phyloP scores from a whole-genome alignment of 2,113 vertebrate species.

The Delphinus delphis region DNA sequence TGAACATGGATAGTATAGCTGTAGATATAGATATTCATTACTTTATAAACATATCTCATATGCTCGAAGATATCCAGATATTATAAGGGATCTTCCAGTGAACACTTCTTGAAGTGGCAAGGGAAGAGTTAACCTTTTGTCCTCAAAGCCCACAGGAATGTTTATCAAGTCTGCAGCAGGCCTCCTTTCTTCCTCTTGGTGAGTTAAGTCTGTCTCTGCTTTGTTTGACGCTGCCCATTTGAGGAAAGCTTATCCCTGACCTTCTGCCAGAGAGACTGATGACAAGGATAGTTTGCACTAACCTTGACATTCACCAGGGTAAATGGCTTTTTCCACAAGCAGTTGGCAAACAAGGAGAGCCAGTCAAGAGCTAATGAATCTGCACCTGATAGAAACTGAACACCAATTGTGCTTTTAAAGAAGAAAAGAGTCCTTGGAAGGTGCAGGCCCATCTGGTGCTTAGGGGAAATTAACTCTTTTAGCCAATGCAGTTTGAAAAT shows the following conservation, averaged over 20 bases:
- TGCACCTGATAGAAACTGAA: conserved; percentile 86
- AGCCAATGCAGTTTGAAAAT: not conserved
- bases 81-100: not conserved
- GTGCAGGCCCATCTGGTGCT: conserved; percentile 46
- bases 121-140: conserved; percentile 82
- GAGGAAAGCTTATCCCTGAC: conserved; percentile 92
- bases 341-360: conserved; percentile 90
- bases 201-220: conserved; percentile 89
- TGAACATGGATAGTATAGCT: not conserved
- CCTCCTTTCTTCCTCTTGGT: conserved; percentile 85
- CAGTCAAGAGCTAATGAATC: conserved; percentile 91
- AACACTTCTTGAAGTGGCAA: conserved; percentile 36
- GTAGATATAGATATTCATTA: not conserved
- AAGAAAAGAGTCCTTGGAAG: conserved; percentile 74
- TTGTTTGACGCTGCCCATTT: conserved; percentile 92
- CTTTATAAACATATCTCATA: not conserved
- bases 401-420: conserved; percentile 87
- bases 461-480: conserved; percentile 73
- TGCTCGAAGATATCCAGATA: not conserved
- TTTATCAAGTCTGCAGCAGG: conserved; percentile 85
- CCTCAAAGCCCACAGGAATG: conserved; percentile 82
- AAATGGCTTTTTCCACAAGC: conserved; percentile 94
- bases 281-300: conserved; percentile 92
- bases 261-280: conserved; percentile 94
- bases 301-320: conserved; percentile 98